Evolutionary conservation across 2,113 vertebrate species (phyloP).

Genomic region (Pelmatolapia mariae): DNA sequence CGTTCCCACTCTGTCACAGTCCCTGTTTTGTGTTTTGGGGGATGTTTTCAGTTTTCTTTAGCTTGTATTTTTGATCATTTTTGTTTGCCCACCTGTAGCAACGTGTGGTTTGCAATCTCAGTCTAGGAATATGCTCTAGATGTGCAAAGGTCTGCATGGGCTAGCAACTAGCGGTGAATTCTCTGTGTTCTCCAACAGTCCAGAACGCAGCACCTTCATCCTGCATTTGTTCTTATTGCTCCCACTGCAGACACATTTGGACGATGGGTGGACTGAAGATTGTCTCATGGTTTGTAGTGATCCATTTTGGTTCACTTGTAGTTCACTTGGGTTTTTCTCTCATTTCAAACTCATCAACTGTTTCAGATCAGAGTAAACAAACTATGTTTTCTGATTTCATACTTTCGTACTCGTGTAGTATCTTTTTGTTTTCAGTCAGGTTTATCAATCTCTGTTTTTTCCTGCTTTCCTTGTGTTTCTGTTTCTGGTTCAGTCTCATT

Average conservation of each 20-base stretch:
- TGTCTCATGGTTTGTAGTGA: background rate
- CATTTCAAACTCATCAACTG: background rate
- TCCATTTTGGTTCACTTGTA: background rate
- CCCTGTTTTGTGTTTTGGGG: no score
- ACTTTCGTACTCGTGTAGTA: background rate
- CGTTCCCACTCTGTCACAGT: no score
- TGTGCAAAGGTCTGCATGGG: background rate
- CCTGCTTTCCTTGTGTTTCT: background rate
- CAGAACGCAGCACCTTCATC: background rate
- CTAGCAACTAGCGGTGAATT: background rate
- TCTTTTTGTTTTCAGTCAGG: background rate
- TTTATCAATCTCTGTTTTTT: accelerated
- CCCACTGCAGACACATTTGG: background rate
- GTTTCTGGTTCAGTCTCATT: background rate
- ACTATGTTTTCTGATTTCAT: background rate
- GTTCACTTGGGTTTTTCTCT: background rate
- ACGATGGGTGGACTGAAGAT: background rate
- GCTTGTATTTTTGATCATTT: no score
- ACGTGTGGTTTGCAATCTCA: background rate
- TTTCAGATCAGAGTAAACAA: background rate
- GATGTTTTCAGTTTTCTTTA: no score
- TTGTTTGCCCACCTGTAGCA: no score
- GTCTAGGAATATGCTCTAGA: background rate
- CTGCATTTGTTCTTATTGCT: background rate
- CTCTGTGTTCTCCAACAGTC: background rate